phyloP scores from a whole-genome alignment of 1,140 invertebrate species.

The Calliphora vicina region DNA sequence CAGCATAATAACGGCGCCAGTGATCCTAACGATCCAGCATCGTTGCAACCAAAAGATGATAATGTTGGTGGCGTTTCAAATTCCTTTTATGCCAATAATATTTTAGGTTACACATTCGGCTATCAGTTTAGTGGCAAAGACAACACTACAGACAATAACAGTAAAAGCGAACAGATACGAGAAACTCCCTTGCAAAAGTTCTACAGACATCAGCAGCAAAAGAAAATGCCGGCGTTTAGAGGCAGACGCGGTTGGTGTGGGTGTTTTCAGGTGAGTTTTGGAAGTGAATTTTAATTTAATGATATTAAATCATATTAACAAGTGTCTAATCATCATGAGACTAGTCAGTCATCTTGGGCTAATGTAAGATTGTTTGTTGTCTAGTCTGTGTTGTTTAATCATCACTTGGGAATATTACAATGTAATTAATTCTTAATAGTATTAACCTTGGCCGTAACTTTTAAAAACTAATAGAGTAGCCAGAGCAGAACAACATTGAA shows the following conservation, averaged over 20 bases:
- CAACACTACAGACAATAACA: neutral
- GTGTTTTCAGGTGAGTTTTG: constrained; percentile 68
- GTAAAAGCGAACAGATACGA: constrained; percentile 37
- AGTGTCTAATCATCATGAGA: neutral
- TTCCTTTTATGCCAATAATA: constrained; percentile 59
- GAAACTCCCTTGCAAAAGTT: constrained; percentile 61
- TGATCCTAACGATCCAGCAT: constrained; percentile 18
- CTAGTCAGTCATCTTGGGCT: too few species aligned
- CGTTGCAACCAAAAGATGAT: constrained; percentile 43
- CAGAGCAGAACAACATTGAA: too few species aligned
- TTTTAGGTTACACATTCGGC: constrained; percentile 61
- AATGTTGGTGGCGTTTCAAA: constrained; percentile 43
- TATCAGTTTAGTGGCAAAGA: constrained; percentile 48
- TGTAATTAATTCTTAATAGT: neutral
- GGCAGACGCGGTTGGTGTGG: constrained; percentile 70
- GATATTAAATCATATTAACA: too few species aligned
- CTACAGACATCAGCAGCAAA: constrained; percentile 60
- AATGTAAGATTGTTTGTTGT: too few species aligned
- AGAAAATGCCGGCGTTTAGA: constrained; percentile 68
- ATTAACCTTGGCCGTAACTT: neutral
- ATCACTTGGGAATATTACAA: neutral
- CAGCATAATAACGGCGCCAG: constrained; percentile 39
- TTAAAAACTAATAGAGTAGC: neutral
- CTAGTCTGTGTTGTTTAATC: neutral
- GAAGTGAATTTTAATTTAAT: too few species aligned